Conservation (phyloP, 2,797 vertebrate species). For the Odontamblyopus rebecca region DNA sequence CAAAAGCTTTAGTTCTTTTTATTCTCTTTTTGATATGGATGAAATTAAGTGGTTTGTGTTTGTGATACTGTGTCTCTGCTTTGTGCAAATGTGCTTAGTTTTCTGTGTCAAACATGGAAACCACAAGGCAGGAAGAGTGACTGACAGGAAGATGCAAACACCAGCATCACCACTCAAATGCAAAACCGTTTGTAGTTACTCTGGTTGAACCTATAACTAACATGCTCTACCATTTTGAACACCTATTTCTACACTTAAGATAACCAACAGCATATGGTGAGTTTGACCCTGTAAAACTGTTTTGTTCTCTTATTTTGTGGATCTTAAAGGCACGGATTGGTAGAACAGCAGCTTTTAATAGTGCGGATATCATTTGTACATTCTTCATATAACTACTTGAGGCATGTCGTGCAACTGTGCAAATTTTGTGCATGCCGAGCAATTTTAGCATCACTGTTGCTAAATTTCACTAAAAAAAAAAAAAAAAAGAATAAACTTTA, state of each 20-base stretch:
- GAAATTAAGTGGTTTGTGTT: not conserved
- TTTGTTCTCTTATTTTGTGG: not conserved
- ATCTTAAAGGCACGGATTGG: no score
- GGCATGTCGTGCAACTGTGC: no score
- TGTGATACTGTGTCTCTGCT: not conserved
- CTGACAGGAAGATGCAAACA: slow-evolving; percentile 57
- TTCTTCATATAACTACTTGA: no score
- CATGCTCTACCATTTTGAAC: not conserved
- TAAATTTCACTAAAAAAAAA: no score
- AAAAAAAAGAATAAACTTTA: no score
- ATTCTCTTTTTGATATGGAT: not conserved
- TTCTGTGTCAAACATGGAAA: slow-evolving; percentile 38
- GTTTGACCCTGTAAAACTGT: not conserved
- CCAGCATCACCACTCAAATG: not conserved
- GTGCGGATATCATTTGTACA: no score
- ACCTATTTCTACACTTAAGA: not conserved
- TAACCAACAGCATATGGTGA: not conserved
- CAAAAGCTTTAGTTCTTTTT: no score
- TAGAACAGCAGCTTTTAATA: no score
- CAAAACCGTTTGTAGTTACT: not conserved
- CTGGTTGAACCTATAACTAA: not conserved
- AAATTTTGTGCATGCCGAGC: no score
- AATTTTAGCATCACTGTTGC: no score
- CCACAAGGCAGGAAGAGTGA: slow-evolving; percentile 58
- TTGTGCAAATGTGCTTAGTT: not conserved